phyloP scores from a whole-genome alignment of 2,113 vertebrate species.

The Antigone vipio region DNA sequence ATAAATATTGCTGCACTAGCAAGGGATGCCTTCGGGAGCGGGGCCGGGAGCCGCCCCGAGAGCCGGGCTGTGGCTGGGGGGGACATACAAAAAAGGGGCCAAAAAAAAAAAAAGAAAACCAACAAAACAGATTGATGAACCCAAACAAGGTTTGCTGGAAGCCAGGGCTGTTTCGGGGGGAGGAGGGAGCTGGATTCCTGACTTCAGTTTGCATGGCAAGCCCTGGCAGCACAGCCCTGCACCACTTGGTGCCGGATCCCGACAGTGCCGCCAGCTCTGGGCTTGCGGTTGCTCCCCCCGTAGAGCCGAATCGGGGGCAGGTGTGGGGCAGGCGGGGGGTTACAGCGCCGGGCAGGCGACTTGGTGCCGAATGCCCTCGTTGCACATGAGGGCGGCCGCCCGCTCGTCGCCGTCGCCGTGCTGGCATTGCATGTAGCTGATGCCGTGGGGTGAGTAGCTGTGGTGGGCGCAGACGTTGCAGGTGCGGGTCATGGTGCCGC shows the following conservation, averaged over 20 bases:
- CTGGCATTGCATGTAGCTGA: slow-evolving; percentile 57
- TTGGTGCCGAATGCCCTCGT: slow-evolving; percentile 26
- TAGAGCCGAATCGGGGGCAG: background rate
- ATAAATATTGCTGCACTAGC: background rate
- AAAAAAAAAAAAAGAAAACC: background rate
- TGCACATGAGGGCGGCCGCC: slow-evolving; percentile 17
- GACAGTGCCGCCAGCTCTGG: background rate
- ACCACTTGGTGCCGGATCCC: background rate
- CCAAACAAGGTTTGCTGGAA: background rate
- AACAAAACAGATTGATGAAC: background rate
- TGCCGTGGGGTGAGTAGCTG: slow-evolving; percentile 5
- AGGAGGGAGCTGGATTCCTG: background rate
- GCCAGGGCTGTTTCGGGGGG: background rate
- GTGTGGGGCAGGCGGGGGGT: accelerated
- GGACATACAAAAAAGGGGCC: background rate
- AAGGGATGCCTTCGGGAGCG: background rate
- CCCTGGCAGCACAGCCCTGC: background rate
- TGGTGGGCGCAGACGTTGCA: slow-evolving; percentile 7
- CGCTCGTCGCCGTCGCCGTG: background rate
- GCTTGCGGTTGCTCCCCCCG: background rate
- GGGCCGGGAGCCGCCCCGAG: background rate
- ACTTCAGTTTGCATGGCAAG: background rate
- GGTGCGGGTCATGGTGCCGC: background rate
- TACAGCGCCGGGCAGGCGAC: background rate
- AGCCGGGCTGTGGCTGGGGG: background rate